Evolutionary conservation across 92 coral and sea anemone species (phyloP).

Genomic region (Parazoanthus atlanticus): DNA sequence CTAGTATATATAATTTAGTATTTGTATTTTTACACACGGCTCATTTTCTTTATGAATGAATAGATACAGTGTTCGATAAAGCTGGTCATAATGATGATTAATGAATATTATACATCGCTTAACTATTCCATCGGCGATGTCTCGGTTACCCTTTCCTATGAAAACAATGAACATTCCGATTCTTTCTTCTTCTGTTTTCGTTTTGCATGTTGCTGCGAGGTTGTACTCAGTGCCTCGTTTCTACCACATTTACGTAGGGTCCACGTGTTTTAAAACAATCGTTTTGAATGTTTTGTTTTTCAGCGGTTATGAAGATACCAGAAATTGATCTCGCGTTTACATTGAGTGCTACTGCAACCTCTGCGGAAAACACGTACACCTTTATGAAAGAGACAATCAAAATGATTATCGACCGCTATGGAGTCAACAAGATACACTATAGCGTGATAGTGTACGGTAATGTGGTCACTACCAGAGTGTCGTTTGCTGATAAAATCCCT

Average conservation of each 20-base stretch:
- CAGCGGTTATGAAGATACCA: constrained; percentile 54
- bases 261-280: not conserved
- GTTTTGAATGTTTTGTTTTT: not conserved
- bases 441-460: constrained; percentile 51
- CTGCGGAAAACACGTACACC: constrained; percentile 54
- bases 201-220: too few species aligned
- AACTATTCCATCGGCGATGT: too few species aligned
- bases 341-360: constrained; percentile 57
- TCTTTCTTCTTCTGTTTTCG: too few species aligned
- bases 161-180: too few species aligned
- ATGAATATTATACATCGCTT: too few species aligned
- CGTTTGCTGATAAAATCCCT: not conserved
- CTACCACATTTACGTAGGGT: not conserved
- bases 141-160: too few species aligned
- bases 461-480: constrained; percentile 19
- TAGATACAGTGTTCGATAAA: too few species aligned
- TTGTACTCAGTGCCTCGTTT: too few species aligned
- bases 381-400: constrained; percentile 45
- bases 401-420: constrained; percentile 39
- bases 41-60: too few species aligned
- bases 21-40: too few species aligned
- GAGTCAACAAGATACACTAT: constrained; percentile 32
- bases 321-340: constrained; percentile 81
- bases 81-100: too few species aligned
- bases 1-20: too few species aligned